Conservation (phyloP, 2,113 vertebrate genomes). For the Hepsetus odoe region DNA sequence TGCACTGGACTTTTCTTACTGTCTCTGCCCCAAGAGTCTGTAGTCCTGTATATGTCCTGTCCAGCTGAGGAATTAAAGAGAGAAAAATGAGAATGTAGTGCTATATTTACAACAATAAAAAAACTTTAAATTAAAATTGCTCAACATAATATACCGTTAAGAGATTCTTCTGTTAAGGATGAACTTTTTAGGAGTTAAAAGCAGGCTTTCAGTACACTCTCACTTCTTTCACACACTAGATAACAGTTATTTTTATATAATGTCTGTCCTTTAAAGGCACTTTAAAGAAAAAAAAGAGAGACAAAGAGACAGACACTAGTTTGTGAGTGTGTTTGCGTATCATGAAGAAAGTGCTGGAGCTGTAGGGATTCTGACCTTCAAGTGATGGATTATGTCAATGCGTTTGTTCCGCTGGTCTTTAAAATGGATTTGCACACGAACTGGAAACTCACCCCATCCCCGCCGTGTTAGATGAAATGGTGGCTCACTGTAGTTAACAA, state of each 20-base stretch:
- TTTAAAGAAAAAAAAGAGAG: neutral
- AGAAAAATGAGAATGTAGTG: neutral
- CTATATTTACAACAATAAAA: too few species aligned
- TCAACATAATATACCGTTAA: neutral
- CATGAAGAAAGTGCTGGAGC: neutral
- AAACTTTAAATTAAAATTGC: neutral
- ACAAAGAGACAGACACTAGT: neutral
- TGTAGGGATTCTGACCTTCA: slow-evolving; percentile 83
- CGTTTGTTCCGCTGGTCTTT: slow-evolving; percentile 98
- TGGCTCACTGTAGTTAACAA: slow-evolving; percentile 91
- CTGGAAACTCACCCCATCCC: slow-evolving; percentile 98
- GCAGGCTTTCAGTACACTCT: neutral
- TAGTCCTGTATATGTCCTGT: slow-evolving; percentile 96
- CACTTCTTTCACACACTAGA: too few species aligned
- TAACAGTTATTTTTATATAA: too few species aligned
- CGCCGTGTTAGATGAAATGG: slow-evolving; percentile 96
- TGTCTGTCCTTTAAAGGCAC: too few species aligned
- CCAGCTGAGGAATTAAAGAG: slow-evolving; percentile 79
- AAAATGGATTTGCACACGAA: slow-evolving; percentile 98
- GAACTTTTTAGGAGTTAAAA: neutral
- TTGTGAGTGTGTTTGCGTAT: neutral
- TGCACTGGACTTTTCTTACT: slow-evolving; percentile 81
- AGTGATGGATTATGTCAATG: slow-evolving; percentile 97
- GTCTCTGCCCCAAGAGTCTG: slow-evolving; percentile 98
- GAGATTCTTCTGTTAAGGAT: too few species aligned